These are phyloP conservation scores for human DNA, from an alignment of 2,113 vertebrate species.

Conservation along the genomic window GRCh38 chr2:58907501-58908000, in stretches of 20 bases:
- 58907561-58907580: background rate
- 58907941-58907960: constrained; percentile 76
- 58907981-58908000: constrained; percentile 25
- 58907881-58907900: constrained; percentile 77
- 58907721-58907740: background rate
- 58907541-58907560: background rate
- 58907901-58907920: constrained; percentile 70
- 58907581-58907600: background rate
- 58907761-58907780: constrained; percentile 23
- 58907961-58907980: constrained; percentile 43
- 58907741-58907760: too few relatives aligned
- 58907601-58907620: background rate
- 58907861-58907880: constrained; percentile 75
- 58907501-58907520: background rate
- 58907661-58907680: constrained; percentile 1
- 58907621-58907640: background rate
- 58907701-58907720: background rate
- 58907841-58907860: constrained; percentile 76
- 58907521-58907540: background rate
- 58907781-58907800: constrained; percentile 49
- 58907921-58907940: constrained; percentile 74
- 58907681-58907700: background rate
- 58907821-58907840: constrained; percentile 71
- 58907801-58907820: constrained; percentile 73
- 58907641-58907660: background rate